phyloP scores from a whole-genome alignment of 2,113 vertebrate species.

The Lophura nycthemera region DNA sequence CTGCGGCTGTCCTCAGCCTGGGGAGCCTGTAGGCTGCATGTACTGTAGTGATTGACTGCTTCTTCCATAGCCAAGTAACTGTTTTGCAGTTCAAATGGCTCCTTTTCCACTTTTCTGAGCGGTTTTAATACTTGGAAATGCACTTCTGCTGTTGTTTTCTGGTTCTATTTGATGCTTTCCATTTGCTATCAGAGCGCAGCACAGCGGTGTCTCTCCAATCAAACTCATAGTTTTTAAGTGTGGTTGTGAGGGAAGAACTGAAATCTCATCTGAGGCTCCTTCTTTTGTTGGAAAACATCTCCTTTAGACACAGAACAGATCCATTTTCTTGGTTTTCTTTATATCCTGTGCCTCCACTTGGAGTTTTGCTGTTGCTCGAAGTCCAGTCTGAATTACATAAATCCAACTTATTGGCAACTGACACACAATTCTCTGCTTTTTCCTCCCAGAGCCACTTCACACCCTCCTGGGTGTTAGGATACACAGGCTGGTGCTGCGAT shows the following conservation, averaged over 20 bases:
- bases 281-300: conserved; percentile 1
- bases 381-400: background rate
- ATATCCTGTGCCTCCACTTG: background rate
- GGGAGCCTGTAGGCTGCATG: background rate
- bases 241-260: background rate
- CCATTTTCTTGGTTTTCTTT: conserved; percentile 9
- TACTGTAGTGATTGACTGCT: background rate
- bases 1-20: background rate
- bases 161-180: background rate
- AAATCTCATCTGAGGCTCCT: conserved; percentile 8
- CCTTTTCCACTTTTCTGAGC: background rate
- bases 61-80: background rate
- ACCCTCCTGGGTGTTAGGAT: background rate
- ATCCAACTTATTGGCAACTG: background rate
- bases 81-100: background rate
- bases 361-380: background rate
- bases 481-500: background rate
- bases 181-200: background rate
- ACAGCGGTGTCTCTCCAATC: background rate
- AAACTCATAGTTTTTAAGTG: background rate
- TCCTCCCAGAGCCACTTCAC: conserved; percentile 16
- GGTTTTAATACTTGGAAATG: background rate
- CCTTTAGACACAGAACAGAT: background rate
- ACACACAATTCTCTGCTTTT: background rate
- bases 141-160: conserved; percentile 33